phyloP scores from a whole-genome alignment of 35 echinoderm and acorn worm species.

The Ophioderma brevispina region DNA sequence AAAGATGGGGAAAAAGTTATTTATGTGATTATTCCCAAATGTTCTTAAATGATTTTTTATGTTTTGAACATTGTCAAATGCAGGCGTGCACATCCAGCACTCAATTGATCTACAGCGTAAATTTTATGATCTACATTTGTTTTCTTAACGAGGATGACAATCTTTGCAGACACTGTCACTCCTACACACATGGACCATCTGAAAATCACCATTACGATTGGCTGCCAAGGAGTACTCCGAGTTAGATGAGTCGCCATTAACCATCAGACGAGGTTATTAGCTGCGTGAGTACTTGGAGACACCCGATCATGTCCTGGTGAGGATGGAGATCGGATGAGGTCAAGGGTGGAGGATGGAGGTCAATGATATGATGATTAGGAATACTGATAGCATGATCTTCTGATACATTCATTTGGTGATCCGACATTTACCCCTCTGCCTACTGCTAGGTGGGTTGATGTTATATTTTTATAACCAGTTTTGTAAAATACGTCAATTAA shows the following conservation, averaged over 20 bases:
- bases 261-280: background rate
- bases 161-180: conserved; percentile 90
- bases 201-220: conserved; percentile 62
- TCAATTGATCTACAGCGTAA: no score
- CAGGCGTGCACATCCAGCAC: no score
- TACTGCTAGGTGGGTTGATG: conserved; percentile 4
- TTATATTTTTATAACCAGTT: no score
- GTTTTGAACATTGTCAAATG: no score
- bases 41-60: no score
- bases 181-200: conserved; percentile 75
- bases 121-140: no score
- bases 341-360: no score
- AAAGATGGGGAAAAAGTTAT: no score
- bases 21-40: no score
- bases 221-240: conserved; percentile 65
- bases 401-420: conserved; percentile 56
- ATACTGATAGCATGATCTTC: conserved; percentile 22
- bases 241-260: conserved; percentile 20
- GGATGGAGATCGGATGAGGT: conserved; percentile 37
- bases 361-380: background rate
- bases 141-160: no score
- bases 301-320: conserved; percentile 66
- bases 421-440: conserved; percentile 69
- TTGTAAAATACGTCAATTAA: no score
- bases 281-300: conserved; percentile 48